Conservation (phyloP, 2,113 vertebrate species). For the Sminthopsis crassicaudata region DNA sequence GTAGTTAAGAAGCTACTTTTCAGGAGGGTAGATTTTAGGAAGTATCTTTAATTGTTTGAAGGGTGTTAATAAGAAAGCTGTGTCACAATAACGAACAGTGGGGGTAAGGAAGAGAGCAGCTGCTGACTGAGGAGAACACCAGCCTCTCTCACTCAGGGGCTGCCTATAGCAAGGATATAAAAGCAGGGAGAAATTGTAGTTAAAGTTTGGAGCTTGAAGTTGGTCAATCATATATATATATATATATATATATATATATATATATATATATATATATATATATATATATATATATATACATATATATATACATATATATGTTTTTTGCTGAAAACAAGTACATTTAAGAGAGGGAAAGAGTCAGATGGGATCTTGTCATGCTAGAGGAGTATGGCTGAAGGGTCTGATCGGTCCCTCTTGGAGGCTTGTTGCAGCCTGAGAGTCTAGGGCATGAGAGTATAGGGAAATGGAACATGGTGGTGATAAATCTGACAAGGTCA, state of each 20-base stretch:
- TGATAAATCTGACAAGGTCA: neutral
- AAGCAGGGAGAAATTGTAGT: neutral
- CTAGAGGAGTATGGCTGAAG: neutral
- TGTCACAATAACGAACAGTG: neutral
- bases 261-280: too few relatives aligned
- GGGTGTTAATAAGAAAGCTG: neutral
- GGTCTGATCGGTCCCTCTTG: neutral
- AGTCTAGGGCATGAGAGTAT: neutral
- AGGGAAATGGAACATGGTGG: neutral
- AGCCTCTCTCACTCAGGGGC: neutral
- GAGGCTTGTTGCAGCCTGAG: neutral
- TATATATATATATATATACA: too few relatives aligned
- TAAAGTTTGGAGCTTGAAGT: neutral
- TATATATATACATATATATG: too few relatives aligned
- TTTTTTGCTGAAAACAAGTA: neutral
- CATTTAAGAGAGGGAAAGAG: neutral
- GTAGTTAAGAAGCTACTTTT: neutral
- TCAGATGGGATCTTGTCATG: neutral
- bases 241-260: too few relatives aligned
- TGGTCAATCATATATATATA: neutral
- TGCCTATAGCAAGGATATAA: neutral
- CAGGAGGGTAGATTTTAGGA: neutral
- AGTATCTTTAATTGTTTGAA: neutral
- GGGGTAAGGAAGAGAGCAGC: neutral
- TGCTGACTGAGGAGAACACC: neutral